Percentiles rank a stretch among this genome's conserved stretches.
Evolutionary conservation across 1,140 invertebrate genomes (phyloP).

Genomic region (Neodiprion pinetum): DNA sequence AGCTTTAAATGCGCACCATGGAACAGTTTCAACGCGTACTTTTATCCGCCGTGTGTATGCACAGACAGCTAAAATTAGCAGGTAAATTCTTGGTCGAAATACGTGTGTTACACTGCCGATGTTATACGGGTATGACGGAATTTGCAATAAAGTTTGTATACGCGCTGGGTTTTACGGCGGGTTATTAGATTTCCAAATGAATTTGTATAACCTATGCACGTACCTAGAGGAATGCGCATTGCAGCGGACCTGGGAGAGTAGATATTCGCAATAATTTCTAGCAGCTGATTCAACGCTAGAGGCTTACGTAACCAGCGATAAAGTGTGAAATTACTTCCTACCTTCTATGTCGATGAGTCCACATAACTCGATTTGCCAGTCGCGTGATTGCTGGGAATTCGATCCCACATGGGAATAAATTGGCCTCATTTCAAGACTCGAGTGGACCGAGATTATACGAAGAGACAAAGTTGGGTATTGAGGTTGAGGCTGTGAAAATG

Average conservation of each 20-base stretch:
- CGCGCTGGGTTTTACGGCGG: neutral
- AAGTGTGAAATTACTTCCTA: neutral
- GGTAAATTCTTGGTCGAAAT: too few relatives aligned
- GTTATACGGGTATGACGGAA: neutral
- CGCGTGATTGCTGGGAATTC: too few relatives aligned
- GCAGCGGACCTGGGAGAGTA: neutral
- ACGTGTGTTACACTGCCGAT: neutral
- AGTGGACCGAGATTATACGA: too few relatives aligned
- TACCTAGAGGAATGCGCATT: neutral
- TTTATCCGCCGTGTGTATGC: too few relatives aligned
- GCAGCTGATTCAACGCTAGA: conserved; percentile 26
- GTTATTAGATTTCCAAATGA: neutral
- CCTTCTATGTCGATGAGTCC: neutral
- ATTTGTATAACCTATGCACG: neutral
- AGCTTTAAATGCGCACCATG: too few relatives aligned
- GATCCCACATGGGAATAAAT: too few relatives aligned
- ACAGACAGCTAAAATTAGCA: too few relatives aligned
- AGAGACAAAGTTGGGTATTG: too few relatives aligned
- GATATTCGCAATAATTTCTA: conserved; percentile 28
- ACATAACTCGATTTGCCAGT: too few relatives aligned
- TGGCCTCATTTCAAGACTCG: too few relatives aligned
- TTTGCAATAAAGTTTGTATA: neutral
- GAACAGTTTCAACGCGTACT: too few relatives aligned
- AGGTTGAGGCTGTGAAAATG: too few relatives aligned
- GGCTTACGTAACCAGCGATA: neutral